Evolutionary conservation across 2,113 vertebrate species (phyloP).

Genomic region (Periophthalmodon schlosseri): DNA sequence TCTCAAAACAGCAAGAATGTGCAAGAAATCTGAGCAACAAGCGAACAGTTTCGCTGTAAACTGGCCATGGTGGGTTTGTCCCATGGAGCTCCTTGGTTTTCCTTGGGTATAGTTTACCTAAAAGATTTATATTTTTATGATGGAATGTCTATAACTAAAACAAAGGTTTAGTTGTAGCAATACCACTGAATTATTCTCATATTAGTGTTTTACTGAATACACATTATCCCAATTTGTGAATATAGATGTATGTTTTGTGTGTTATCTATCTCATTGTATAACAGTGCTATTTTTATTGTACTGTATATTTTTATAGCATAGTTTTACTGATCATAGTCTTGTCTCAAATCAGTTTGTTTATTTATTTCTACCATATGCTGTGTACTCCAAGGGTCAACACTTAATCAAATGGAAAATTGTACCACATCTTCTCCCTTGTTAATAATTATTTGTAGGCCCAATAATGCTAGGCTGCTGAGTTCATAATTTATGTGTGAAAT

Average conservation of each 20-base stretch:
- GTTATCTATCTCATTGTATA: neutral
- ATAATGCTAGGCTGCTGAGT: neutral
- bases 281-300: neutral
- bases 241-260: neutral
- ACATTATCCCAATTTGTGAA: neutral
- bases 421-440: neutral
- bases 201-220: too few relatives aligned
- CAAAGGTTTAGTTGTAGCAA: neutral
- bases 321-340: neutral
- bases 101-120: too few relatives aligned
- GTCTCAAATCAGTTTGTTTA: constrained; percentile 3
- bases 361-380: neutral
- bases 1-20: too few relatives aligned
- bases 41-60: too few relatives aligned
- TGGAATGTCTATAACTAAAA: neutral
- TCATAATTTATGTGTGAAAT: constrained; percentile 7
- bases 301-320: neutral
- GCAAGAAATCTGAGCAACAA: too few relatives aligned
- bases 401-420: neutral
- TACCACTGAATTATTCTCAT: neutral
- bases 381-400: neutral
- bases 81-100: too few relatives aligned
- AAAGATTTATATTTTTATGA: neutral
- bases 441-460: constrained; percentile 5
- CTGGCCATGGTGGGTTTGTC: too few relatives aligned